Percentiles rank a stretch among this genome's conserved stretches.
Evolutionary conservation across 2,797 vertebrate genomes (phyloP).

Genomic region (Naso thynnoides): DNA sequence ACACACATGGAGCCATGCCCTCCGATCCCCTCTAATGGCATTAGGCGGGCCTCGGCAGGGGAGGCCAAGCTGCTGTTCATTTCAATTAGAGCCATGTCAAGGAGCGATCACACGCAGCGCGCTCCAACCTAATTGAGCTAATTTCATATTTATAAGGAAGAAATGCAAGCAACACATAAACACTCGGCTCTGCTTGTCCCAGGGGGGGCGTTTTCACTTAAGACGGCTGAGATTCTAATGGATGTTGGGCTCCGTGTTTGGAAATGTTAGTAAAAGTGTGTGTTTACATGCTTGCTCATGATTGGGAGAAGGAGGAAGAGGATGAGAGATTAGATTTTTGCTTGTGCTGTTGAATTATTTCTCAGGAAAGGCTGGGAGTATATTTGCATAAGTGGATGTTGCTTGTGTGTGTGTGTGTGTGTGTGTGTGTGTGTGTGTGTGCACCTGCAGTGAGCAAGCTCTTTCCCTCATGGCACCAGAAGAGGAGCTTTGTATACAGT

Average conservation of each 20-base stretch:
- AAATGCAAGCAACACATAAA: conserved; percentile 47
- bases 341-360: conserved; percentile 18
- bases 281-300: neutral
- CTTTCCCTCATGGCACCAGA: neutral
- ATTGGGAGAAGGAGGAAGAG: neutral
- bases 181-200: neutral
- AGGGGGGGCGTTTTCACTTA: neutral
- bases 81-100: conserved; percentile 68
- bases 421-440: conserved; percentile 15
- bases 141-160: conserved; percentile 70
- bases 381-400: conserved; percentile 17
- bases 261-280: neutral
- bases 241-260: neutral
- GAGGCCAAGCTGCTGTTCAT: conserved; percentile 63
- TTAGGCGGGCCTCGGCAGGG: conserved; percentile 58
- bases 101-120: conserved; percentile 39
- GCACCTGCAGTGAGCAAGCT: conserved; percentile 18
- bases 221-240: neutral
- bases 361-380: neutral
- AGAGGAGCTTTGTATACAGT: neutral
- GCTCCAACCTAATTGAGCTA: conserved; percentile 45
- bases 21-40: conserved; percentile 65
- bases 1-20: conserved; percentile 30
- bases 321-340: conserved; percentile 13
- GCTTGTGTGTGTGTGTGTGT: conserved; percentile 1